These are phyloP conservation scores for Lethenteron camtschaticum DNA, from an alignment of 2,113 vertebrate species.

Conservation along the genomic window DNA sequence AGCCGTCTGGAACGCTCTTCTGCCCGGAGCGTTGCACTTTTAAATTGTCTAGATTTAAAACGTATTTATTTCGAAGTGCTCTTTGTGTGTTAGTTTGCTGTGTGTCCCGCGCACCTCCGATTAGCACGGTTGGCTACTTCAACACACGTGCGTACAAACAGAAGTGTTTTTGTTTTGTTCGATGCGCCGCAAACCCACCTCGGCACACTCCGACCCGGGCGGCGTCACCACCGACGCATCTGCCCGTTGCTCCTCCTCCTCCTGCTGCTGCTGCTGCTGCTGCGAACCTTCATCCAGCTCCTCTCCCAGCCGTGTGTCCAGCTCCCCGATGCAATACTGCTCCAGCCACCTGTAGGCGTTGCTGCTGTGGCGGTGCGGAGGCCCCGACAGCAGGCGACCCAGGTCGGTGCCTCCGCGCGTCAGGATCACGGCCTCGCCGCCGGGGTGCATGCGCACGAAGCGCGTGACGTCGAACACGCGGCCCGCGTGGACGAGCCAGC, in stretches of 20 bases:
- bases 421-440: constrained; percentile 54
- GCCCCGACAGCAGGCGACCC: constrained; percentile 46
- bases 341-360: constrained; percentile 79
- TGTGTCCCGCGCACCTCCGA: too few species aligned
- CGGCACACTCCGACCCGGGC: too few species aligned
- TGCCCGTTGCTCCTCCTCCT: neutral
- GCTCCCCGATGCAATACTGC: constrained; percentile 80
- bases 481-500: constrained; percentile 50
- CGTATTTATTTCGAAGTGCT: too few species aligned
- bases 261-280: neutral
- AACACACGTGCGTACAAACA: too few species aligned
- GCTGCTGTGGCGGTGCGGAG: constrained; percentile 68
- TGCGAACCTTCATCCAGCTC: neutral
- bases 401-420: constrained; percentile 49
- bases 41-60: too few species aligned
- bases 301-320: constrained; percentile 11
- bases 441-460: constrained; percentile 66
- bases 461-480: constrained; percentile 63
- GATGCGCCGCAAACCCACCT: too few species aligned
- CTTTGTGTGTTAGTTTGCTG: too few species aligned
- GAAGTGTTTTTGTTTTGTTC: too few species aligned
- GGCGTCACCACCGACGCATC: too few species aligned
- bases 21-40: too few species aligned
- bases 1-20: too few species aligned
- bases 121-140: too few species aligned